Percentiles rank a stretch among this genome's conserved stretches.
Evolutionary conservation across 2,888 invertebrate species (phyloP).

Genomic region (Catocala sponsa): DNA sequence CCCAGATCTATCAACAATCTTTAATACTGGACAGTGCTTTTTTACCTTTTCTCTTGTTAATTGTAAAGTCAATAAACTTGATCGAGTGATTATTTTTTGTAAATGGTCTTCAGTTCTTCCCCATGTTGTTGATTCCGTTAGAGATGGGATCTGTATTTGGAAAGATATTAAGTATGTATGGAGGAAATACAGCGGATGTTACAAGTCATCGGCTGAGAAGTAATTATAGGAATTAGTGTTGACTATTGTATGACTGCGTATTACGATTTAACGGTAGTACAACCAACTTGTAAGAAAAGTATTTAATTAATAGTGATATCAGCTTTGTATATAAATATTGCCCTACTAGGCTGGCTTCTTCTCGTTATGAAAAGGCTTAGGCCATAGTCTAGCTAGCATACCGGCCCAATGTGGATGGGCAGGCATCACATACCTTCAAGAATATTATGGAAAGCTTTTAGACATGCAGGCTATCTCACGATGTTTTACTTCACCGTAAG

Average conservation of each 20-base stretch:
- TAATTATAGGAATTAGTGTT: background rate
- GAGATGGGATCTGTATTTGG: background rate
- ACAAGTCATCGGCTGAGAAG: background rate
- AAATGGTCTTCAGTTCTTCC: background rate
- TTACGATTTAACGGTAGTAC: too few species aligned
- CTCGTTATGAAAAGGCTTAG: too few species aligned
- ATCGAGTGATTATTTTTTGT: conserved; percentile 22
- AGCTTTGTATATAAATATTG: too few species aligned
- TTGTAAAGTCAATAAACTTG: conserved; percentile 38
- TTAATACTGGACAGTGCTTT: conserved; percentile 13
- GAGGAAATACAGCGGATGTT: background rate
- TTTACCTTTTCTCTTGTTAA: conserved; percentile 31
- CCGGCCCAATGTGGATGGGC: too few species aligned
- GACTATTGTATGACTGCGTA: background rate
- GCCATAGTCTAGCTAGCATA: too few species aligned
- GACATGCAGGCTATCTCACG: too few species aligned
- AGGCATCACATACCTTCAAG: too few species aligned
- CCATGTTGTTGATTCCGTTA: conserved; percentile 3
- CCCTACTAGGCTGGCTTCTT: too few species aligned
- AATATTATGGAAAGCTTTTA: too few species aligned
- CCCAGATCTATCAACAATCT: conserved; percentile 51
- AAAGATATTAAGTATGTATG: background rate
- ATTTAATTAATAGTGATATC: too few species aligned
- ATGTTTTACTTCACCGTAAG: too few species aligned
- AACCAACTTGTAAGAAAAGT: too few species aligned